Percentiles rank a stretch among this genome's conserved stretches.
phyloP scores from a whole-genome alignment of 2,888 invertebrate species.

The Ethmia dodecea region DNA sequence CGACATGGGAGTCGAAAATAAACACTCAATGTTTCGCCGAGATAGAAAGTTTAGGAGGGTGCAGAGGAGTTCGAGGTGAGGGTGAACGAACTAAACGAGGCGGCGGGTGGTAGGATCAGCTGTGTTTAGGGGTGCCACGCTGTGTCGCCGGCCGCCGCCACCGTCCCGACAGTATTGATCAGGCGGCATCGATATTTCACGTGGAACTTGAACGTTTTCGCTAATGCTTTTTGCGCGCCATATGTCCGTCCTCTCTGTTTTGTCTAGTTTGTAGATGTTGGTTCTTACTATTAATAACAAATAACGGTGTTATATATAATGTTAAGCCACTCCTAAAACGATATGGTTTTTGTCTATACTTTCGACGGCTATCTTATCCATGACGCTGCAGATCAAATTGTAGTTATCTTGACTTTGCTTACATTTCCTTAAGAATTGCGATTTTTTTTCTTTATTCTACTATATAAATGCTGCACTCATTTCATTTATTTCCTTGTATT shows the following conservation, averaged over 20 bases:
- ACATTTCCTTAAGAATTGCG: too few relatives aligned
- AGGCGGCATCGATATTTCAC: conserved; percentile 75
- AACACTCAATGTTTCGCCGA: conserved; percentile 30
- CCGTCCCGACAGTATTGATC: conserved; percentile 73
- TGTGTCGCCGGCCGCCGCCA: conserved; percentile 63
- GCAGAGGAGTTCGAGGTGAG: conserved; percentile 38
- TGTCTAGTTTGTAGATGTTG: too few relatives aligned
- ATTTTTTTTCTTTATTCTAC: too few relatives aligned
- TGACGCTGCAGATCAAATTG: not conserved
- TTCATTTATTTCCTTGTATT: too few relatives aligned
- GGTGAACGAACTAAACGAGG: conserved; percentile 59
- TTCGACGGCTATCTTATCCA: not conserved
- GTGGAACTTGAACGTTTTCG: conserved; percentile 45
- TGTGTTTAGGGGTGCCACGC: conserved; percentile 69
- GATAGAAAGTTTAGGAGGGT: conserved; percentile 51
- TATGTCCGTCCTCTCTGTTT: not conserved
- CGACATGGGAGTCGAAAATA: too few relatives aligned
- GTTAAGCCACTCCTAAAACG: too few relatives aligned
- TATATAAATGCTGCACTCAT: too few relatives aligned
- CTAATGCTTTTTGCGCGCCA: too few relatives aligned
- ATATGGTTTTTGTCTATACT: too few relatives aligned
- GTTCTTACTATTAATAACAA: too few relatives aligned
- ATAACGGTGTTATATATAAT: too few relatives aligned
- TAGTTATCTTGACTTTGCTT: not conserved
- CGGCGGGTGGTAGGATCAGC: conserved; percentile 64